phyloP scores from a whole-genome alignment of 2,113 vertebrate genomes.

The Calonectris borealis region DNA sequence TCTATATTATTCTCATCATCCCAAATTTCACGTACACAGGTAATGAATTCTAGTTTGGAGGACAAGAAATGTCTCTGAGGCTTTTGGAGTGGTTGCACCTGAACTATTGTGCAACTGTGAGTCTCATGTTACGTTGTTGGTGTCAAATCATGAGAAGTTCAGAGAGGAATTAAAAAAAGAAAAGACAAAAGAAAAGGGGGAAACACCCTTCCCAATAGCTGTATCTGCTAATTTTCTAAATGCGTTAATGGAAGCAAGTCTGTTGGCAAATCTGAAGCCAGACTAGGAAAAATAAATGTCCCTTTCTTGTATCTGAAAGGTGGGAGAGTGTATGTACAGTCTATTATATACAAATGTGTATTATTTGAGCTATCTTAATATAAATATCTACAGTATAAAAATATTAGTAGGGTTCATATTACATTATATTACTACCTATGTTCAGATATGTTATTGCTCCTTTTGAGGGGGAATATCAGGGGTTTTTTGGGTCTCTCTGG shows the following conservation, averaged over 20 bases:
- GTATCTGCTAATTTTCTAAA: not conserved
- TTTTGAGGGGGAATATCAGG: not conserved
- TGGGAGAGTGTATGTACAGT: not conserved
- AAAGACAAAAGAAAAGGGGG: not conserved
- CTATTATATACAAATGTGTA: not conserved
- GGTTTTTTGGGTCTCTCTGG: not conserved
- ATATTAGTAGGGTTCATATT: not conserved
- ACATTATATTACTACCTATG: not conserved
- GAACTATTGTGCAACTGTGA: not conserved
- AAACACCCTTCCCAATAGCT: not conserved
- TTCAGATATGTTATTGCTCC: not conserved
- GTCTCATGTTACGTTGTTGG: not conserved
- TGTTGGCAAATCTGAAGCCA: not conserved
- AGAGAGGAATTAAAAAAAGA: not conserved
- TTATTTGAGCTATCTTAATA: not conserved
- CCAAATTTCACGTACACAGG: not conserved
- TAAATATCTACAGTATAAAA: not conserved
- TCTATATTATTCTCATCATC: not conserved
- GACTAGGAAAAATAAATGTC: not conserved
- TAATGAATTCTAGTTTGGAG: not conserved
- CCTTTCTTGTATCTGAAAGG: not conserved
- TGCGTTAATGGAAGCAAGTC: not conserved
- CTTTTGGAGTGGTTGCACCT: not conserved
- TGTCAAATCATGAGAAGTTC: not conserved
- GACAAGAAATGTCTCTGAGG: rapidly evolving